Base-by-base conservation (phyloP, 2,888 invertebrate species). In the Zygogramma bicolorata region DNA sequence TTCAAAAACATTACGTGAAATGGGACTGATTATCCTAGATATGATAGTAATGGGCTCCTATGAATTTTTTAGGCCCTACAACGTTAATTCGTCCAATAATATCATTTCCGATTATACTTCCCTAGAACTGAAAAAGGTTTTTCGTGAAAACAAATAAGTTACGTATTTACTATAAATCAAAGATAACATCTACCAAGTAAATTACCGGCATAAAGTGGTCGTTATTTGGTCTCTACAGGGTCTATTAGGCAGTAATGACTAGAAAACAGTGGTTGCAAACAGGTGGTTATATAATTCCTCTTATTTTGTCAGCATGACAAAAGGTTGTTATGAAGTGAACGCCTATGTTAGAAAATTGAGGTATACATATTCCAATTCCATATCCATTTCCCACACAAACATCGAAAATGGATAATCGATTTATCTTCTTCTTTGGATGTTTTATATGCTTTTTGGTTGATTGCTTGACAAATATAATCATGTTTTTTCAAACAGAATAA, bases 121-220 rank as follows among this genome's bases (percentile, higher is more conserved):
- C 25, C 18, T 10, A 58, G 49, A 65, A 53, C 68, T 72, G 68
- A 65, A 72, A 72, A 72, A 61, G 72, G 59, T 68, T 72, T 72
- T 65, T 68, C 61, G 72, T 71, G 68, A 68, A 68, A 63, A 66
- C 65, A 66, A 77, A 69, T 81, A 83, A 81, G 83, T 81, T 82
- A 79, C 76, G 81, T 81, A 81, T 84, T 85, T 82, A 82, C 82
- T 82, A 83, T 83, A 84, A 85, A 85, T 85, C 84, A 85, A 82
- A 84, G 85, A 85, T 85, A 83, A 79, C 80, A 85, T 85, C 85
- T 83, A 82, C 80, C 79, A 81, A 82, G 80, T 75, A 82, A 85
- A 83, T 84, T 83, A 83, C 81, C 74, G 75, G 75, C 77, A 75
- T 70, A 81, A 79, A 79, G 80, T 79, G 75, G 77, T 70, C 77